These are phyloP conservation scores for Microtus richardsoni DNA, from an alignment of 2,113 vertebrate species.

Conservation along the genomic window DNA sequence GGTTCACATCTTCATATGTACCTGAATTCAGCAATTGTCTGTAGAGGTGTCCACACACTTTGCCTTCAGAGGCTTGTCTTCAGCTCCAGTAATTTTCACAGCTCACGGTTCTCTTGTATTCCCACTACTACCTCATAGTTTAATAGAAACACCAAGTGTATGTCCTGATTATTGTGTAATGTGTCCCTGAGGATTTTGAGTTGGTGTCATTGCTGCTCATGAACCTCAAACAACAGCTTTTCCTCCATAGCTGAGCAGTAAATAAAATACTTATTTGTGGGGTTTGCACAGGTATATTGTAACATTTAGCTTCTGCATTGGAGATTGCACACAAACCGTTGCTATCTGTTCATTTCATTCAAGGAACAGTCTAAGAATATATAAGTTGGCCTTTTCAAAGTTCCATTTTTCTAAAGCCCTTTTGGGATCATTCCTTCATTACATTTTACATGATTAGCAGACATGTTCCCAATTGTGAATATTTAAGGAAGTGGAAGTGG, in stretches of 20 bases:
- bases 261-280: background rate
- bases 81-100: background rate
- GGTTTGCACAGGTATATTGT: background rate
- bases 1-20: background rate
- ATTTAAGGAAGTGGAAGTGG: background rate
- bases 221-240: background rate
- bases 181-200: background rate
- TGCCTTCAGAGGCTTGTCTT: background rate
- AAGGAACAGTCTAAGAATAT: background rate
- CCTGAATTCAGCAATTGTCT: background rate
- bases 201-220: background rate
- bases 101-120: background rate
- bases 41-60: background rate
- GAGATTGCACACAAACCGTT: background rate
- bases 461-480: background rate
- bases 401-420: background rate
- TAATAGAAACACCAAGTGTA: background rate
- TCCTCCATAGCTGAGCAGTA: background rate
- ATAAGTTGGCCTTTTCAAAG: background rate
- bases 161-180: background rate
- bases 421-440: slow-evolving; percentile 12
- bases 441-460: background rate
- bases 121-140: fast-evolving
- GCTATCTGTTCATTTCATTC: background rate
- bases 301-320: background rate